Evolutionary conservation across 2,797 vertebrate species (phyloP), one percentile per base, ranked within the genome.

Genomic region (Odontamblyopus rebecca): DNA sequence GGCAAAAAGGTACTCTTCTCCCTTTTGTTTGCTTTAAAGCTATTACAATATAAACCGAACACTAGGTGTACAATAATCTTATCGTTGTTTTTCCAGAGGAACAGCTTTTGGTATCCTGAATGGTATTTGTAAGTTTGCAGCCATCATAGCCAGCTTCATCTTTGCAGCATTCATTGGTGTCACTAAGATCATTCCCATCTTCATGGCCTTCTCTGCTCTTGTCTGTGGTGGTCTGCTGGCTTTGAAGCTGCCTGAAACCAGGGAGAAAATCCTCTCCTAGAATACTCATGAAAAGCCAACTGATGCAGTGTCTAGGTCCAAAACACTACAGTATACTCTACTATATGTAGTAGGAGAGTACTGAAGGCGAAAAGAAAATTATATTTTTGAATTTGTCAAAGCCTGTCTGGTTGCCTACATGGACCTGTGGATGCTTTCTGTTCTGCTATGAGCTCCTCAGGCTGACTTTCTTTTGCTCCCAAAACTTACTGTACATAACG

Each of bases 91-190:
- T 61, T 75, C 13, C 89, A 99, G 98, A 89, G 96, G 96, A 71
- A 99, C 97, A 0, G 98, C 97, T 1, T 99, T 98, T 12, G 97
- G 97, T 9, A 94, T 99, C 88, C 94, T 99, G 79, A 99, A 97
- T 0, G 96, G 95, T 23, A 81, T 98, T 70, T 96, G 95, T 79
- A 99, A 98, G 91, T 90, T 99, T 60, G 97, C 95, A 0, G 95
- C 97, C 88, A 96, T 99, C 78, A 71, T 99, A 51, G 96, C 96
- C 86, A 98, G 95, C 84, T 96, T 96, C 41, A 95, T 98, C 88
- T 99, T 99, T 29, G 95, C 97, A 68, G 96, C 96, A 69, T 98
- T 99, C 5, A 95, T 99, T 16, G 96, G 96, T 68, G 89, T 98
- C 86, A 98, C 97, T 9, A 96, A 98, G 88, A 96, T 98, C 76